Base-by-base conservation (phyloP, 2,888 invertebrate genomes). In the Metopia argyrocephala region DNA sequence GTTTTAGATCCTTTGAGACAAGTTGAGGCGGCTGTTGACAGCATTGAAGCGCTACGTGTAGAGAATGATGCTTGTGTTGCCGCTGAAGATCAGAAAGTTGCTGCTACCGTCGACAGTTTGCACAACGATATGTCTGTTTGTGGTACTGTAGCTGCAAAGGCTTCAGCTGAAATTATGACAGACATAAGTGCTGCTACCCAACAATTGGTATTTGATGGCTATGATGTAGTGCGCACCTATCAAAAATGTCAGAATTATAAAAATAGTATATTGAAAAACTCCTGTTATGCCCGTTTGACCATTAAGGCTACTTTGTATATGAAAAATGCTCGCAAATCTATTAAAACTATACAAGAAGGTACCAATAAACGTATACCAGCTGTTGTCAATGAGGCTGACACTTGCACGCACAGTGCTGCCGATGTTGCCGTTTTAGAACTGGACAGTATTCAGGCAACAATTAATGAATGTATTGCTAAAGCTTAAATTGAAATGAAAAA, bases 171-270 rank as follows among this genome's bases (percentile, higher is more conserved):
- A 20, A 88, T 87, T 25, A 85, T 83, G 59, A 69, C 21, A 56
- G 88, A 88, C 31, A 84, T 88, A 3, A 85, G 73, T 48, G 31
- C 61, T 7, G 87, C 88, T 27, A 84, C 84, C 0, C 85, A 88
- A 48, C 88, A 88, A 52, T 57, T 87, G 64, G 68, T 85, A 27
- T 87, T 76, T 31, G 89, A 85, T 20, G 85, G 87, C 70, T 85
- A 84, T 64, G 79, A 69, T 9, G 20, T 87, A n/a, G 20, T 75
- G 0, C 15, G 2, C 25, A 84, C 84, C 59, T 86, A 85, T 56
- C 78, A 83, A 23, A 85, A 79, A 48, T 87, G 89, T 83, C 70
- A 83, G 23, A 61, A 3, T 0, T 83, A 86, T 45, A 86, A 84
- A 38, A 86, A 82, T 48, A 0, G n/a, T 0, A 23, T 85, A 1